Percentiles rank a stretch among this genome's conserved stretches.
These are phyloP conservation scores for Philonicus albiceps DNA, from an alignment of 2,888 invertebrate species.

Conservation along the genomic window DNA sequence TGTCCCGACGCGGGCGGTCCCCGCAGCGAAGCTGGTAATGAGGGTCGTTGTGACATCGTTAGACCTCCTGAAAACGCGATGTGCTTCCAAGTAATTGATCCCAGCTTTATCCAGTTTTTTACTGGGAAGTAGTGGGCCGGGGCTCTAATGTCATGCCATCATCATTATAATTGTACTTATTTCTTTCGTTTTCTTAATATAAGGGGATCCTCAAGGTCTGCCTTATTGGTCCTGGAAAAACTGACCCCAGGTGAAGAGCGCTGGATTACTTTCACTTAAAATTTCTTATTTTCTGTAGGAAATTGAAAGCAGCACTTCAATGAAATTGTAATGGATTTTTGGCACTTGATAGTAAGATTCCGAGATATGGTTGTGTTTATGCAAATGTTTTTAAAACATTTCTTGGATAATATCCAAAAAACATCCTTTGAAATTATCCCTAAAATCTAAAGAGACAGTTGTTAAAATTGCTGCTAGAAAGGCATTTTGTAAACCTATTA, in stretches of 20 bases:
- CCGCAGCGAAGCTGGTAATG: not conserved
- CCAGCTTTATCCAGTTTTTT: not conserved
- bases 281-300: not conserved
- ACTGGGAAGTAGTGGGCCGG: not conserved
- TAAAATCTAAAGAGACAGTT: not conserved
- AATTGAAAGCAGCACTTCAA: not conserved
- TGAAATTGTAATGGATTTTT: not conserved
- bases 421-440: not conserved
- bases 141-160: not conserved
- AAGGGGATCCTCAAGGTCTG: not conserved
- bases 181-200: not conserved
- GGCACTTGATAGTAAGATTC: not conserved
- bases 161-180: not conserved
- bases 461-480: not conserved
- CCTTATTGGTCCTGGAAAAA: not conserved
- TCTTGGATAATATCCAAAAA: not conserved
- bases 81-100: conserved; percentile 4
- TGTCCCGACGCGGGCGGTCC: not conserved
- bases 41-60: conserved; percentile 24
- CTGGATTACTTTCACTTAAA: not conserved
- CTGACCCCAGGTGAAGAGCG: not conserved
- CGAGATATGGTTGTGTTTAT: not conserved
- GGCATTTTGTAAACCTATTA: not conserved
- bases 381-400: not conserved
- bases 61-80: not conserved